Evolutionary conservation across 2,888 invertebrate genomes (phyloP), one percentile per base, ranked within the genome.

Genomic region (Anaspis maculata): DNA sequence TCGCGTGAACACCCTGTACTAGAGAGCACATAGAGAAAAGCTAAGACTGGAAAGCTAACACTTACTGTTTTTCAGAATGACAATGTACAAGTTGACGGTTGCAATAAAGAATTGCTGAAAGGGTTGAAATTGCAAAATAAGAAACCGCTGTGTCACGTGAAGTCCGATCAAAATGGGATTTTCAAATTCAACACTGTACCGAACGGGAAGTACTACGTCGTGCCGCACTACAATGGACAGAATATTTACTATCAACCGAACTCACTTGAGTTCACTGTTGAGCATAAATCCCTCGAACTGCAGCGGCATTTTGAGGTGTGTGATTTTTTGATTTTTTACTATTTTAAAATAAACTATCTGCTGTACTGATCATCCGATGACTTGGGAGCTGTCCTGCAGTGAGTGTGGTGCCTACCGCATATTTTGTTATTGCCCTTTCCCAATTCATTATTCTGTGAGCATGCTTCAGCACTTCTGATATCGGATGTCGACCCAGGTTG

Each of bases 181-280:
- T 94, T 91, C 59, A 64, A 61, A 3, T 94, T 94, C 51, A 78
- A 80, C 2, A 73, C 83, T 29, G 73, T 96, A 1, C 82, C 88
- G 0, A 79, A 84, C 9, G 95, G 92, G 3, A 73, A 77, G 37
- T 96, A 94, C 60, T 70, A 71, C 27, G 61, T 94, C 11, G 61
- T 81, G 21, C 87, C 86, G 1, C 73, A 78, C 47, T 81, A 83
- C 65, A 64, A 76, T 59, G 68, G 68, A 53, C 46, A 72, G 58
- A 69, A 74, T 54, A 76, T 90, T 54, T 86, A 89, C 58, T 80
- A 92, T 15, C 76, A 75, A 39, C 92, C 92, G 0, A 69, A 74
- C 2, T 66, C 68, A 35, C 64, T 88, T 7, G 70, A 78, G 1
- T 79, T 94, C 48, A 71, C 70, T 51, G 82, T 94, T 1, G 59